Conservation (phyloP, 2,888 invertebrate genomes). For the Diarsia brunnea region DNA sequence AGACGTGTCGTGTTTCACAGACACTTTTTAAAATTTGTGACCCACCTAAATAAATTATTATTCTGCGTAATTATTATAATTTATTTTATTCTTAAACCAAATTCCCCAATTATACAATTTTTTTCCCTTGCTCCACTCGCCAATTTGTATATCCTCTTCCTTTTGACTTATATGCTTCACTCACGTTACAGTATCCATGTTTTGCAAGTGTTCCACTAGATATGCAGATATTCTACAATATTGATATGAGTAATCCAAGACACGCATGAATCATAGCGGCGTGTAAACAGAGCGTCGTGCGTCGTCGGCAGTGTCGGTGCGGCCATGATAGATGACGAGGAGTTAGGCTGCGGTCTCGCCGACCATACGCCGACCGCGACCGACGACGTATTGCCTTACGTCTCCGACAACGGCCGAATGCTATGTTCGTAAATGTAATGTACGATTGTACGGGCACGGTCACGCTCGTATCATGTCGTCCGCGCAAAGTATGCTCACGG, state of each 20-base stretch:
- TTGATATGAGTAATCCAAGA: constrained; percentile 10
- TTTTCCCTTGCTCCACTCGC: background rate
- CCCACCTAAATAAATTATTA: too few relatives aligned
- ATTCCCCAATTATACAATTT: too few relatives aligned
- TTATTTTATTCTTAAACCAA: too few relatives aligned
- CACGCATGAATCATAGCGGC: constrained; percentile 11
- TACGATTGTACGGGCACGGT: background rate
- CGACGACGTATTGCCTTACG: background rate
- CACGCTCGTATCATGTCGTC: background rate
- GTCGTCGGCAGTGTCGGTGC: background rate
- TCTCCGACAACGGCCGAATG: background rate
- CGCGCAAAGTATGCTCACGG: too few relatives aligned
- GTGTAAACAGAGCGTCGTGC: constrained; percentile 2
- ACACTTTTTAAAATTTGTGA: too few relatives aligned
- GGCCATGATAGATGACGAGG: background rate
- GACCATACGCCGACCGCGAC: background rate
- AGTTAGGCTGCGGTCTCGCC: background rate
- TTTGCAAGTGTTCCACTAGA: background rate
- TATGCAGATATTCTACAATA: background rate
- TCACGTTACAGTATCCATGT: background rate
- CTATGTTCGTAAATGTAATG: background rate
- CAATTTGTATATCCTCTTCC: background rate
- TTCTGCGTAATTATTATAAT: too few relatives aligned
- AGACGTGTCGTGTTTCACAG: too few relatives aligned
- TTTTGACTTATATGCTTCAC: background rate